Evolutionary conservation across 2,113 vertebrate genomes (phyloP).

Genomic region (Laterallus jamaicensis): DNA sequence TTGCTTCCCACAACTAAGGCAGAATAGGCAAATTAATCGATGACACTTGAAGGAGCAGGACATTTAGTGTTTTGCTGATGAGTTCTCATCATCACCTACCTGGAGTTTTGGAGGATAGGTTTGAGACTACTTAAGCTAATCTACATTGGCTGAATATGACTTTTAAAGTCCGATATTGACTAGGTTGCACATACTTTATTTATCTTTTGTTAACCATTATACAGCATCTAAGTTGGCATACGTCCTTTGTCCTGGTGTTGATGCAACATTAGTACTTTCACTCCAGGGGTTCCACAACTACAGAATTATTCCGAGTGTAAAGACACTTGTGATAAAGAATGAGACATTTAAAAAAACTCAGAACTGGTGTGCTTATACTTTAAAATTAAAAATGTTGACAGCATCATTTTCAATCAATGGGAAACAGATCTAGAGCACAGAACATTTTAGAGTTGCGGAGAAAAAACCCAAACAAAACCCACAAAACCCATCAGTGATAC

Average conservation of each 20-base stretch:
- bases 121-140: not conserved
- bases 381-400: not conserved
- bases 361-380: not conserved
- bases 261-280: not conserved
- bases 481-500: not conserved
- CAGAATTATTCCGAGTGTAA: not conserved
- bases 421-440: not conserved
- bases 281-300: not conserved
- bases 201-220: not conserved
- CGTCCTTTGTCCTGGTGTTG: not conserved
- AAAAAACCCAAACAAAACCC: not conserved
- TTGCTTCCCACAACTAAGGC: not conserved
- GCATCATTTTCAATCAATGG: not conserved
- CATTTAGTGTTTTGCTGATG: not conserved
- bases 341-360: not conserved
- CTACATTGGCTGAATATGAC: not conserved
- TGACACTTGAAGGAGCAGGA: not conserved
- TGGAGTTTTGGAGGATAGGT: not conserved
- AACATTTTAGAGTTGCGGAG: not conserved
- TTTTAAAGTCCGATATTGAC: not conserved
- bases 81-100: not conserved
- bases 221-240: not conserved
- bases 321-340: not conserved
- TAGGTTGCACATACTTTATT: not conserved
- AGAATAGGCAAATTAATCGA: not conserved